These are phyloP conservation scores for Nycticorax nycticorax DNA, from an alignment of 2,113 vertebrate species.

Conservation along the genomic window DNA sequence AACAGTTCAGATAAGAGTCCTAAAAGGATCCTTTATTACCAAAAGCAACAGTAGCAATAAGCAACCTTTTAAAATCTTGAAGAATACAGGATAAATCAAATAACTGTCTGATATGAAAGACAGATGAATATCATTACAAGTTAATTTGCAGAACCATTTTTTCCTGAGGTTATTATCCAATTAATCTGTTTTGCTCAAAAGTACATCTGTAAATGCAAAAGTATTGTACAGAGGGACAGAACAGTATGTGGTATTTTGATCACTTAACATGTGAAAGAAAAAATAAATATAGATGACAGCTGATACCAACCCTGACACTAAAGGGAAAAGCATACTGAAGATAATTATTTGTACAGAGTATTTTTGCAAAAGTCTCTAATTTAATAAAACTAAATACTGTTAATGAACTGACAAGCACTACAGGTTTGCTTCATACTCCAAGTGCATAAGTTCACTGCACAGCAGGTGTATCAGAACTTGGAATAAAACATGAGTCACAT, in stretches of 20 bases:
- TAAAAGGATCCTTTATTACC: neutral
- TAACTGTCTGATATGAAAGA: neutral
- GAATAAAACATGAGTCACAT: conserved; percentile 3
- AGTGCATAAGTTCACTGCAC: conserved; percentile 41
- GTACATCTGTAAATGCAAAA: neutral
- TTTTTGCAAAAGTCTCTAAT: neutral
- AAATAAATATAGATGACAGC: neutral
- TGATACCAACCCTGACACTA: neutral
- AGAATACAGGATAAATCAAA: neutral
- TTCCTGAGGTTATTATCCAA: neutral
- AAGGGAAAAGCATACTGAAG: neutral
- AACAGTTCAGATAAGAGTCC: neutral
- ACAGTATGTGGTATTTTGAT: neutral
- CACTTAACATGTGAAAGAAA: neutral
- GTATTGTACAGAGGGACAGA: neutral
- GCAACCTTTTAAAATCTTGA: neutral
- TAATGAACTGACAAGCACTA: conserved; percentile 11
- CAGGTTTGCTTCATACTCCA: conserved; percentile 12
- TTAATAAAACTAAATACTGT: conserved; percentile 9
- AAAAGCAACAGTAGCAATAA: neutral
- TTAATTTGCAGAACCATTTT: neutral
- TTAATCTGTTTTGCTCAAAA: neutral
- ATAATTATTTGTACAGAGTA: neutral
- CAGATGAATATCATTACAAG: neutral
- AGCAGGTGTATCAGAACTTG: conserved; percentile 9